Conservation (phyloP, 2,113 vertebrate species). For the Eonycteris spelaea region DNA sequence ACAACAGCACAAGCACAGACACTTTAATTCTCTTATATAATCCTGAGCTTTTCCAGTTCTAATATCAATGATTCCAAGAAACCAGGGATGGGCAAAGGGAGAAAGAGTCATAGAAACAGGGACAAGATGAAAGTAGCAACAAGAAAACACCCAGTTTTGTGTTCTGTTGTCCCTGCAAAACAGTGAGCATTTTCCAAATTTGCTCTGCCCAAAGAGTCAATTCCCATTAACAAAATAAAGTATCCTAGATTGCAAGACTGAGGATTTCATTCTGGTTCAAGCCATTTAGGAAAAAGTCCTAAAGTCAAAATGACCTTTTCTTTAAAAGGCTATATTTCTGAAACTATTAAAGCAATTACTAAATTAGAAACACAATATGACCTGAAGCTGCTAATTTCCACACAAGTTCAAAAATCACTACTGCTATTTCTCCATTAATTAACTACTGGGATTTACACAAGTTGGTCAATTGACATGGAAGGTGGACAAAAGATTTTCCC, state of each 20-base stretch:
- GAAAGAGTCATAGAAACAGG: not conserved
- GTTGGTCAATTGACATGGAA: conserved; percentile 29
- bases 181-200: not conserved
- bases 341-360: conserved; percentile 49
- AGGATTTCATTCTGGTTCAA: conserved; percentile 40
- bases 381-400: not conserved
- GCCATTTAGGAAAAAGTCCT: conserved; percentile 41
- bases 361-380: conserved; percentile 34
- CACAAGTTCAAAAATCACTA: not conserved
- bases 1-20: conserved; percentile 20
- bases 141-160: not conserved
- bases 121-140: conserved; percentile 13
- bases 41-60: not conserved
- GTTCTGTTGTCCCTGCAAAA: not conserved
- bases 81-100: not conserved
- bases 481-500: not conserved
- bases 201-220: not conserved
- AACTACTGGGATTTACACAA: conserved; percentile 23
- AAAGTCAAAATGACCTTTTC: conserved; percentile 44
- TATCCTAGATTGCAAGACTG: not conserved
- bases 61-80: not conserved
- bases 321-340: conserved; percentile 54
- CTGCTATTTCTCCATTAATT: conserved; percentile 7
- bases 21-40: not conserved
- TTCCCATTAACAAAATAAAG: not conserved